Evolutionary conservation across 1,140 invertebrate species (phyloP), one percentile per base, ranked within the genome.

Genomic region (Calliopsis andreniformis): DNA sequence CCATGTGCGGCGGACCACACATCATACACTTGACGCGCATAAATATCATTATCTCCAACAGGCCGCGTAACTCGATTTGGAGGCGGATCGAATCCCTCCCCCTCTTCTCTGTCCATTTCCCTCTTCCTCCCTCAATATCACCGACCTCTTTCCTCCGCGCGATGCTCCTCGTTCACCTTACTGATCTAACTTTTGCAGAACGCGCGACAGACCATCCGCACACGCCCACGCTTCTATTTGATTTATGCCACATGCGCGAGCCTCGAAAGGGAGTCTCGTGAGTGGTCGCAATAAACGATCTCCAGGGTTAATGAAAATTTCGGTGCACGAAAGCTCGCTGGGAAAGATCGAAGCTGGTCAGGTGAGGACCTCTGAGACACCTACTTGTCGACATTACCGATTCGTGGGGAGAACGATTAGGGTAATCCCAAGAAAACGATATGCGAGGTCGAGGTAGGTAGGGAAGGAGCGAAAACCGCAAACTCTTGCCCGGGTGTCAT

Each of bases 41-140:
- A 86, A 86, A 86, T 86, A 86, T 86, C 84, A 86, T 86, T 86
- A 86, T 83, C 81, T 86, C 84, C 81, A 86, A 72, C 84, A 79
- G 81, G 75, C 75, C 81, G 67, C 55, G 81, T 86, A 83, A 86
- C 78, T 86, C 70, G 84, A 86, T 86, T 86, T 86, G 55, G 43
- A 77, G 59, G 49, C 55, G 68, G 70, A 84, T 84, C 82, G 73
- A 76, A 69, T 56, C 61, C 58, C 47, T 76, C 39, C 67, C 30
- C 35, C 23, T 47, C 39, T 20, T 61, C 58, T n/a, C 77, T 47
- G 53, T 20, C 39, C 18, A 55, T 43, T 23, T 16, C 25, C 16
- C 16, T 47, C 5, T 35, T 39, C 35, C 4, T 39, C 35, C 35
- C 35, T 39, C 25, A 1, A 3, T n/a, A 0, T 6, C 30, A 3